phyloP scores from a whole-genome alignment of 2,888 invertebrate genomes.

The Athripsodes cinereus region DNA sequence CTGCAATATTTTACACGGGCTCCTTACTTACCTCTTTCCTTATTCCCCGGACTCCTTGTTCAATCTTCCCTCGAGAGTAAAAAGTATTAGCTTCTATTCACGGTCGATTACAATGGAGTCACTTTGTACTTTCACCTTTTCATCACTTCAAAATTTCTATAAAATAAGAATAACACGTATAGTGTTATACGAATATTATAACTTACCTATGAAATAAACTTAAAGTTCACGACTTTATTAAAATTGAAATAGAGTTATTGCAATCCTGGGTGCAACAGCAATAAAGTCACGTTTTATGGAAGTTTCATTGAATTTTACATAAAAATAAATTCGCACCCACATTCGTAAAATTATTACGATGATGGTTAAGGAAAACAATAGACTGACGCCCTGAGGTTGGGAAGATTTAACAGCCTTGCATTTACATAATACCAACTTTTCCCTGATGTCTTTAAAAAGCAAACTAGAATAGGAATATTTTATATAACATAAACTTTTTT shows the following conservation, averaged over 20 bases:
- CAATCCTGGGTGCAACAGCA: background rate
- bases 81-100: background rate
- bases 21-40: background rate
- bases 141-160: background rate
- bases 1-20: constrained; percentile 22
- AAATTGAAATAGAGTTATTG: background rate
- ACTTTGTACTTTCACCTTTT: constrained; percentile 2
- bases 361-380: background rate
- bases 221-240: background rate
- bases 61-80: background rate
- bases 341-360: background rate
- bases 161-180: no score
- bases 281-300: background rate
- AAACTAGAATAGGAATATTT: no score
- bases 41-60: background rate
- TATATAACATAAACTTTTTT: no score
- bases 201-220: background rate
- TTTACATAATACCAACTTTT: no score
- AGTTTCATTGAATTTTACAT: constrained; percentile 1
- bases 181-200: no score
- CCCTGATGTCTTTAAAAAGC: no score
- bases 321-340: background rate
- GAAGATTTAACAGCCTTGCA: background rate
- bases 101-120: background rate
- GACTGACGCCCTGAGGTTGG: background rate